These are phyloP conservation scores for Regulus satrapa DNA, from an alignment of 2,113 vertebrate species.

Conservation along the genomic window DNA sequence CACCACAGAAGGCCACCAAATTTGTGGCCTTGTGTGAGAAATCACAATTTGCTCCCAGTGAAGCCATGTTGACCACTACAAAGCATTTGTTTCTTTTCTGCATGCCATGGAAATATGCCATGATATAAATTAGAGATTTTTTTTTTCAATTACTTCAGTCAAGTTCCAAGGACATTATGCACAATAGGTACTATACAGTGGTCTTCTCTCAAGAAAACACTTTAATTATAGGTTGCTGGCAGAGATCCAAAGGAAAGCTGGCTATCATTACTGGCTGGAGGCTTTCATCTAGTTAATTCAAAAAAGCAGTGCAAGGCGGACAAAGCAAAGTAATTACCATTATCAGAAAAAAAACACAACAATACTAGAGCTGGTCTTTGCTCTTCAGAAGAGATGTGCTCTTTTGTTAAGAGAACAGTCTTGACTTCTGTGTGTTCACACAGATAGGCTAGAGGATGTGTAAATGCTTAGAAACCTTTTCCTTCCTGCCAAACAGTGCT, in stretches of 20 bases:
- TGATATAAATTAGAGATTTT: constrained; percentile 10
- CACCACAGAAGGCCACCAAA: neutral
- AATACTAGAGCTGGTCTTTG: constrained; percentile 27
- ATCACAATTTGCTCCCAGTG: neutral
- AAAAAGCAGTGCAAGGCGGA: constrained; percentile 10
- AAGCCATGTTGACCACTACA: neutral
- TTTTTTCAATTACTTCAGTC: constrained; percentile 61
- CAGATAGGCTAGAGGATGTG: neutral
- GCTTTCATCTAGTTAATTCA: constrained; percentile 48
- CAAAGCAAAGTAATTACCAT: constrained; percentile 67
- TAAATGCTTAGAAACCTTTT: constrained; percentile 47
- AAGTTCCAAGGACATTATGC: constrained; percentile 66
- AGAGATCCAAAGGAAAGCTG: constrained; percentile 52
- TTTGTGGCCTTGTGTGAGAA: no score
- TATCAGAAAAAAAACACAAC: constrained; percentile 57
- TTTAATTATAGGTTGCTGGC: constrained; percentile 72
- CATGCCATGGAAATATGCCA: neutral
- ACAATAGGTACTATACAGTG: constrained; percentile 62
- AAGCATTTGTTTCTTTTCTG: neutral
- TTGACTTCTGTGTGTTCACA: constrained; percentile 22
- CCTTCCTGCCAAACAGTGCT: constrained; percentile 55
- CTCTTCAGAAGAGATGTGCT: constrained; percentile 54
- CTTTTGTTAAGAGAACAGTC: constrained; percentile 27
- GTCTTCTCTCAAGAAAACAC: constrained; percentile 67
- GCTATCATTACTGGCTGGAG: constrained; percentile 16